A percentile compares a stretch with the other conserved stretches of the same genome.
phyloP scores from a whole-genome alignment of 2,888 invertebrate species.

The Hylaea fasciaria region DNA sequence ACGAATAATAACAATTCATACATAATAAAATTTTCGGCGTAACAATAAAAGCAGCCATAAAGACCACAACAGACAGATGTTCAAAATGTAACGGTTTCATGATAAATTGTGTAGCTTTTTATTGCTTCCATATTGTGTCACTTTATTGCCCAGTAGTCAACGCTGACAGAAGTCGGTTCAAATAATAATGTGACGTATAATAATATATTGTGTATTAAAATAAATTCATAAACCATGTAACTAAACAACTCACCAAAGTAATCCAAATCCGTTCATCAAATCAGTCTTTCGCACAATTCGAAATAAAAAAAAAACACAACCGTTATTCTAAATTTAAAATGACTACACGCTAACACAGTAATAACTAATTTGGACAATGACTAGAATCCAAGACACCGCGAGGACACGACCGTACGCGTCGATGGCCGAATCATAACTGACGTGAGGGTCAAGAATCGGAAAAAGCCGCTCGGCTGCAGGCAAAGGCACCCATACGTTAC shows the following conservation, averaged over 20 bases:
- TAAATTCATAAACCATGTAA: slow-evolving; percentile 23
- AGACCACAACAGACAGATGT: slow-evolving; percentile 40
- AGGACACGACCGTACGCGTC: slow-evolving; percentile 74
- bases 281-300: slow-evolving; percentile 57
- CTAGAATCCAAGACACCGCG: slow-evolving; percentile 77
- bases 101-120: slow-evolving; percentile 36
- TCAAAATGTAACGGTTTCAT: slow-evolving; percentile 35
- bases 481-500: slow-evolving; percentile 77
- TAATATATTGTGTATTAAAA: no score
- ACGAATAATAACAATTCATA: slow-evolving; percentile 15
- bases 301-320: slow-evolving; percentile 52
- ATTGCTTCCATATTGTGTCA: slow-evolving; percentile 6
- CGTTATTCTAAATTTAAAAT: slow-evolving; percentile 53
- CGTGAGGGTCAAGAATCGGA: slow-evolving; percentile 75
- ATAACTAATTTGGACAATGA: slow-evolving; percentile 78
- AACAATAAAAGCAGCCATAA: slow-evolving; percentile 27
- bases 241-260: slow-evolving; percentile 74
- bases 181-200: slow-evolving; percentile 14
- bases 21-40: slow-evolving; percentile 9
- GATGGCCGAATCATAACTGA: slow-evolving; percentile 81
- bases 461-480: slow-evolving; percentile 70
- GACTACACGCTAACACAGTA: slow-evolving; percentile 47
- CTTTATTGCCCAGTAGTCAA: slow-evolving; percentile 1
- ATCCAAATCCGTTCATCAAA: slow-evolving; percentile 83
- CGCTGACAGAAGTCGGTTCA: slow-evolving; percentile 25